Conservation (phyloP, 2,797 vertebrate genomes). For the Thripadectes ignobilis region DNA sequence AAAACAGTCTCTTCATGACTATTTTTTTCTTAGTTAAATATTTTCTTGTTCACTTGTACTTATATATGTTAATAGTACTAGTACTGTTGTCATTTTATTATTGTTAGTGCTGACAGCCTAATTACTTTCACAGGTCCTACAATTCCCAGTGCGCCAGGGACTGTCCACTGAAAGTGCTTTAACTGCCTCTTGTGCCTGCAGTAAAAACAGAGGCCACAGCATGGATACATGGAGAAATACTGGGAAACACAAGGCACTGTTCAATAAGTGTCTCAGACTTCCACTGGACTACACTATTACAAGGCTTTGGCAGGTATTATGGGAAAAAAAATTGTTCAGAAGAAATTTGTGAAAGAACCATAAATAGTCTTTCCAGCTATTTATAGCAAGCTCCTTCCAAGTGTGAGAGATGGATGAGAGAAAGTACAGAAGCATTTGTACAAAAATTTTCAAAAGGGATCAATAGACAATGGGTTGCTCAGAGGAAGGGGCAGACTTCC, state of each 20-base stretch:
- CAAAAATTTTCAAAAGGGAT: not conserved
- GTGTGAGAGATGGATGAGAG: not conserved
- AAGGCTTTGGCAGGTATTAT: not conserved
- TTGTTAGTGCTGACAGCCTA: not conserved
- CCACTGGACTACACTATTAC: not conserved
- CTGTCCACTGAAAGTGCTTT: not conserved
- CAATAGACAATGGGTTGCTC: fast-evolving
- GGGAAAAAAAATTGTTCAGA: not conserved
- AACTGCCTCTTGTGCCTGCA: not conserved
- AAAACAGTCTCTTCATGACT: not conserved
- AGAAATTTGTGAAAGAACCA: not conserved
- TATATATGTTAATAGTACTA: not conserved
- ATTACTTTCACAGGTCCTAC: not conserved
- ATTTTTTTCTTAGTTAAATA: not conserved
- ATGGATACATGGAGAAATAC: not conserved
- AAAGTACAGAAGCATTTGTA: not conserved
- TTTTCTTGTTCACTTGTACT: not conserved
- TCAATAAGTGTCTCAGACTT: not conserved
- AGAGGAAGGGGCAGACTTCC: not conserved
- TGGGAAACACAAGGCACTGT: not conserved
- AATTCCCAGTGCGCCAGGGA: not conserved
- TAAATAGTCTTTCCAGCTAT: not conserved
- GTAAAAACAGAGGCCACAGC: not conserved
- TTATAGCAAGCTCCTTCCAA: not conserved
- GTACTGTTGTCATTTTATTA: not conserved